phyloP scores from a whole-genome alignment of 2,113 vertebrate genomes.

The Catharus fuscescens region DNA sequence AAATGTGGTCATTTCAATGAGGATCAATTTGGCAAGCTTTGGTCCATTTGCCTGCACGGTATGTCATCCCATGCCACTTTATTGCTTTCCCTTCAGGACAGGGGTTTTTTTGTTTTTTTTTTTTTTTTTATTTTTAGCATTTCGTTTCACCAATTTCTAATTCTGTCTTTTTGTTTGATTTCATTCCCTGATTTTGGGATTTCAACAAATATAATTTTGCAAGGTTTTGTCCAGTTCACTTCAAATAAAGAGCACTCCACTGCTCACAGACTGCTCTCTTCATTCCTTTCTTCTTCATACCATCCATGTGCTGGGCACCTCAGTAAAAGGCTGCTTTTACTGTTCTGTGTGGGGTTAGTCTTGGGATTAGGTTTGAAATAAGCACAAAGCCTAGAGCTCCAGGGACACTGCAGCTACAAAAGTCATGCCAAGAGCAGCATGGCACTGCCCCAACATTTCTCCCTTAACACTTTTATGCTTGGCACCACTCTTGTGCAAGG shows the following conservation, averaged over 20 bases:
- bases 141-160: neutral
- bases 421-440: neutral
- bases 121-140: neutral
- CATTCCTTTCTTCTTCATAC: neutral
- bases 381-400: neutral
- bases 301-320: neutral
- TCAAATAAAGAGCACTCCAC: neutral
- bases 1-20: neutral
- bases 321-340: neutral
- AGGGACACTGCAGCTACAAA: neutral
- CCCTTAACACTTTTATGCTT: neutral
- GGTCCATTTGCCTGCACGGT: neutral
- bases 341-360: rapidly evolving
- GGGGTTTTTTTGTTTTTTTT: too few relatives aligned
- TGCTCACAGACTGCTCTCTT: neutral
- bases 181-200: neutral
- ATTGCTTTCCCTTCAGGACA: neutral
- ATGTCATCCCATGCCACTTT: neutral
- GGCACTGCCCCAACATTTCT: neutral
- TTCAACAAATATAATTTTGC: neutral
- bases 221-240: neutral
- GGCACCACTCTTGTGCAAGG: too few relatives aligned
- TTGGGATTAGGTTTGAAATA: neutral
- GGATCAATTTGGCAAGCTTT: neutral
- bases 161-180: neutral